Conservation (phyloP, 2,888 invertebrate genomes). For the Mesochorus sp. region DNA sequence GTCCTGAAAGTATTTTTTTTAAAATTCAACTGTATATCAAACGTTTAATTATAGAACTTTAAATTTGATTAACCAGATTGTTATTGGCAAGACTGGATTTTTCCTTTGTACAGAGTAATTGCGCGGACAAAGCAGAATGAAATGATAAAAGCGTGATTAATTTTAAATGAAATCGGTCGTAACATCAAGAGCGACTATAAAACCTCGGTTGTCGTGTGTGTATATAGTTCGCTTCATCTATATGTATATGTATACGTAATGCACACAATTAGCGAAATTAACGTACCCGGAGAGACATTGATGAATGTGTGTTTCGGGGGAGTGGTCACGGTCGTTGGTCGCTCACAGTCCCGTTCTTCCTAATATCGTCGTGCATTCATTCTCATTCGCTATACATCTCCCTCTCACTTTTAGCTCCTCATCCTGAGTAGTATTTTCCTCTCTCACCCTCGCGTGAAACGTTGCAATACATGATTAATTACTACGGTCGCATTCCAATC, state of each 20-base stretch:
- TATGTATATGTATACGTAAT: constrained; percentile 4
- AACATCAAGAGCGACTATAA: constrained; percentile 14
- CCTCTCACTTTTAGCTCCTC: constrained; percentile 14
- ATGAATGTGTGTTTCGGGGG: constrained; percentile 62
- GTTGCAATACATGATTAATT: constrained; percentile 45
- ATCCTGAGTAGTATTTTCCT: constrained; percentile 14
- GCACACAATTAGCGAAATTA: constrained; percentile 70
- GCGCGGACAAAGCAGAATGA: not conserved
- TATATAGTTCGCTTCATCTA: not conserved
- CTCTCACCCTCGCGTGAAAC: not conserved
- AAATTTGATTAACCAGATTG: not conserved
- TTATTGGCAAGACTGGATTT: not conserved
- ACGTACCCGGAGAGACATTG: constrained; percentile 67
- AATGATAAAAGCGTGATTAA: constrained; percentile 8
- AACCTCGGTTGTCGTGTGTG: constrained; percentile 59
- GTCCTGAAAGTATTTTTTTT: too few relatives aligned
- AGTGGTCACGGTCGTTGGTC: constrained; percentile 42
- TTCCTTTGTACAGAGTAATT: not conserved
- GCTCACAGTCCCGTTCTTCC: constrained; percentile 17
- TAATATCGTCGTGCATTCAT: constrained; percentile 51
- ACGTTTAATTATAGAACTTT: not conserved
- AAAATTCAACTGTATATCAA: not conserved
- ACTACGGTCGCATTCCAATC: constrained; percentile 5
- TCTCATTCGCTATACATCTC: constrained; percentile 35
- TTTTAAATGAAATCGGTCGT: constrained; percentile 10